Base-by-base conservation (phyloP, 2,888 invertebrate species). In the Hydroisotoma schaefferi region DNA sequence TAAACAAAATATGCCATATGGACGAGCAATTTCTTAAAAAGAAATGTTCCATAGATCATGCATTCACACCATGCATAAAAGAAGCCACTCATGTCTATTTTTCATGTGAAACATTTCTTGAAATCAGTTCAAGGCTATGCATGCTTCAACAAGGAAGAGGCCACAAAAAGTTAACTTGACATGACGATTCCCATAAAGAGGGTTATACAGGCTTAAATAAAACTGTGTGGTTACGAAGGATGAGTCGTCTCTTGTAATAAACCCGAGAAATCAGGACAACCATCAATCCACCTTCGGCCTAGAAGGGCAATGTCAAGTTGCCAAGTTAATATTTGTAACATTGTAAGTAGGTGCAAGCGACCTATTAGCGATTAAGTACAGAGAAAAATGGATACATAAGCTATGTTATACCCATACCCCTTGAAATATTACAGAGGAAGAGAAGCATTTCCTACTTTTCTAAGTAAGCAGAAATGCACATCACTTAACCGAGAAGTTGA, bases 241-340 rank as follows among this genome's bases (percentile, higher is more conserved):
- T n/a, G n/a, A n/a, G n/a, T n/a, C n/a, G n/a, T n/a, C n/a, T n/a
- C n/a, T n/a, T n/a, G n/a, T n/a, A n/a, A n/a, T n/a, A n/a, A n/a
- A 8, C 8, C 33, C 33, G 33, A 33, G 15, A 33, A 33, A 33
- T 33, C 33, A 8, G 8, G 8, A 15, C 40, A 40, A n/a, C n/a
- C n/a, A n/a, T n/a, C 40, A 40, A 10, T 5, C 40, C n/a, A 18
- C 40, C 5, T 15, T 40, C 20, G 15, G 4, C 40, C 40, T 18
- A 40, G 8, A 40, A 40, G 40, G 40, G 40, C 40, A 40, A 40
- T 40, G 40, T 40, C 20, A 40, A 40, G 40, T 40, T 40, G 40
- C 40, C 40, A 40, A n/a, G n/a, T n/a, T n/a, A n/a, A 40, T 40
- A 40, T 8, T 40, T 20, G 15, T 40, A 15, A 40, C 8, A 40